These are phyloP conservation scores for Argya squamiceps DNA, from an alignment of 2,797 vertebrate species.

Conservation along the genomic window DNA sequence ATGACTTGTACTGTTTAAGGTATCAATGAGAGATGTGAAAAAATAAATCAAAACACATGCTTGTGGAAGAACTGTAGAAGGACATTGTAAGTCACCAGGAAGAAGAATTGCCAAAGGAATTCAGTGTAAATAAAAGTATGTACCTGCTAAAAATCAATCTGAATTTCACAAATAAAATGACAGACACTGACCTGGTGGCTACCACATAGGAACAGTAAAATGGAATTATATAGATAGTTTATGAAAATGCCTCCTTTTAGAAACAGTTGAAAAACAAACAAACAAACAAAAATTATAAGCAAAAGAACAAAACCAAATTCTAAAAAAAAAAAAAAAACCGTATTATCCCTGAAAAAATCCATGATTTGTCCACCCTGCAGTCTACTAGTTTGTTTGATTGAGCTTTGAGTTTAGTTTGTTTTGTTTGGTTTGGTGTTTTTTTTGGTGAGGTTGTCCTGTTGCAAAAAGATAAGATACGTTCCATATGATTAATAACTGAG, in stretches of 20 bases:
- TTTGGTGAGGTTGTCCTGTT: not conserved
- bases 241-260: not conserved
- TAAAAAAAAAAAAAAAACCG: not conserved
- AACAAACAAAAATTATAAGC: not conserved
- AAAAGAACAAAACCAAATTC: not conserved
- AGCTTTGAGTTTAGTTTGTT: not conserved
- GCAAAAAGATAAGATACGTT: not conserved
- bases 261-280: not conserved
- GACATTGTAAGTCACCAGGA: not conserved
- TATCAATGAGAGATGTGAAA: not conserved
- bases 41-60: not conserved
- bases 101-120: not conserved
- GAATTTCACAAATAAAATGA: not conserved
- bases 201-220: not conserved
- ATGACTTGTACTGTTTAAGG: not conserved
- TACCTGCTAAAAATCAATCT: not conserved
- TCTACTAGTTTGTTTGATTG: not conserved
- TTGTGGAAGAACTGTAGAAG: not conserved
- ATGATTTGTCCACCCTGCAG: not conserved
- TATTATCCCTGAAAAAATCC: not conserved
- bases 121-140: not conserved
- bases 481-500: not conserved
- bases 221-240: not conserved
- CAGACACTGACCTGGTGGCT: not conserved
- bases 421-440: rapidly evolving